Conservation (phyloP, 2,113 vertebrate genomes). For the Machaerirhynchus nigripectus region DNA sequence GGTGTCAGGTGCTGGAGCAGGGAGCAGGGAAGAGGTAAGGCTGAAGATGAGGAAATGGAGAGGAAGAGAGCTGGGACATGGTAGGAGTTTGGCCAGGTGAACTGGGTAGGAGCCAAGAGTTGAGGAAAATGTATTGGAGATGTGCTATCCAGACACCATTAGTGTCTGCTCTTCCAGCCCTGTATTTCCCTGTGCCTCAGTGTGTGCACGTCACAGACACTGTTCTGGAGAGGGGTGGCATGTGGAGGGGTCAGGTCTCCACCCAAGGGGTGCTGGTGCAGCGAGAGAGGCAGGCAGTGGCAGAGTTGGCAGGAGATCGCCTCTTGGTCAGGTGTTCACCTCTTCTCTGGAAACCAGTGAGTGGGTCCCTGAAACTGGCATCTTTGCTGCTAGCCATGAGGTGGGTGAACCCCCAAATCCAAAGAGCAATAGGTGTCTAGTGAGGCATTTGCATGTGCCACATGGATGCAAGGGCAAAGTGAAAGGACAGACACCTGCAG, state of each 20-base stretch:
- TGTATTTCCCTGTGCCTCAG: neutral
- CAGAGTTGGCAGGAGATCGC: neutral
- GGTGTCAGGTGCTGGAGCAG: neutral
- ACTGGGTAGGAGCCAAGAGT: neutral
- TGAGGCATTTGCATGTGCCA: neutral
- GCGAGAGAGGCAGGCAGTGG: neutral
- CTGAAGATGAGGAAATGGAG: neutral
- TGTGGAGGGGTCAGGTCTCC: neutral
- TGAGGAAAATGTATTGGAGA: neutral
- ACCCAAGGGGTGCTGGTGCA: neutral
- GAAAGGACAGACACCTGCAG: neutral
- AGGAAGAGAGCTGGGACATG: neutral
- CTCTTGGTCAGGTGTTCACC: neutral
- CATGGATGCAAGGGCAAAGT: accelerated
- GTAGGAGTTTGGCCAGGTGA: neutral
- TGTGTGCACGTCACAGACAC: neutral
- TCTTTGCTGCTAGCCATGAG: neutral
- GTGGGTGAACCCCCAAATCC: neutral
- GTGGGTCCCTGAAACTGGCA: neutral
- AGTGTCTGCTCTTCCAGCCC: neutral
- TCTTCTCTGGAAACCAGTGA: neutral
- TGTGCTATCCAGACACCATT: neutral
- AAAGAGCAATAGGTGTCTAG: neutral
- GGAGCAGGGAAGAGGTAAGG: neutral
- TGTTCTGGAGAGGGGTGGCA: neutral